Percentiles rank a stretch among this genome's conserved stretches.
Conservation (phyloP, 2,113 vertebrate genomes). For the Elephantulus edwardii region DNA sequence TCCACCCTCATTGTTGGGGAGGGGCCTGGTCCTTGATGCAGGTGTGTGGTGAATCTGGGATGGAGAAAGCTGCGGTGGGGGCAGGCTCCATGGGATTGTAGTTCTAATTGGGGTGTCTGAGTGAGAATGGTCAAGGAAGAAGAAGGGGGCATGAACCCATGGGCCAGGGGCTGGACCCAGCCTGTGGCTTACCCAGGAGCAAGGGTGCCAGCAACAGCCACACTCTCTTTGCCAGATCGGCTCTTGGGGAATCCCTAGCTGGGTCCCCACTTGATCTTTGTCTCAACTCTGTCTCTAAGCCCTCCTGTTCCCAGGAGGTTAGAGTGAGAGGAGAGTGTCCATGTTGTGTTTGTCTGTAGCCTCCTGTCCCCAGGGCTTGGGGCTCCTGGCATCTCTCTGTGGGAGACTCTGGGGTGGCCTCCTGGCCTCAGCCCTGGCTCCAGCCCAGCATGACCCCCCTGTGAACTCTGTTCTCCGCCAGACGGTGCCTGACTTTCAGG, state of each 20-base stretch:
- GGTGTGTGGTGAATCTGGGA: neutral
- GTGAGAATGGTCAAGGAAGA: neutral
- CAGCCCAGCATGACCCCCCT: slow-evolving; percentile 67
- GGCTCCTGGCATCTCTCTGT: slow-evolving; percentile 21
- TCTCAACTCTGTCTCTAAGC: neutral
- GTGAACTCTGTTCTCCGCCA: slow-evolving; percentile 88
- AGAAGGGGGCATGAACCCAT: neutral
- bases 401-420: slow-evolving; percentile 36
- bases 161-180: neutral
- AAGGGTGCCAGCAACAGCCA: neutral
- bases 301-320: neutral
- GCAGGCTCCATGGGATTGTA: neutral
- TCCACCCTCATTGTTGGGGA: neutral
- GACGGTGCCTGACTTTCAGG: slow-evolving; percentile 98
- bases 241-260: neutral
- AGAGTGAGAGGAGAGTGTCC: neutral
- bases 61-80: neutral
- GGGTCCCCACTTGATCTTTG: neutral
- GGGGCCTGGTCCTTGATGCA: neutral
- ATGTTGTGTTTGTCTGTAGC: neutral
- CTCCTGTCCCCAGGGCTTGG: slow-evolving; percentile 18
- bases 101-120: neutral
- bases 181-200: neutral
- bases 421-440: slow-evolving; percentile 14
- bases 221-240: neutral